These are phyloP conservation scores for Ictidomys tridecemlineatus DNA, from an alignment of 2,113 vertebrate species.

Conservation along the genomic window DNA sequence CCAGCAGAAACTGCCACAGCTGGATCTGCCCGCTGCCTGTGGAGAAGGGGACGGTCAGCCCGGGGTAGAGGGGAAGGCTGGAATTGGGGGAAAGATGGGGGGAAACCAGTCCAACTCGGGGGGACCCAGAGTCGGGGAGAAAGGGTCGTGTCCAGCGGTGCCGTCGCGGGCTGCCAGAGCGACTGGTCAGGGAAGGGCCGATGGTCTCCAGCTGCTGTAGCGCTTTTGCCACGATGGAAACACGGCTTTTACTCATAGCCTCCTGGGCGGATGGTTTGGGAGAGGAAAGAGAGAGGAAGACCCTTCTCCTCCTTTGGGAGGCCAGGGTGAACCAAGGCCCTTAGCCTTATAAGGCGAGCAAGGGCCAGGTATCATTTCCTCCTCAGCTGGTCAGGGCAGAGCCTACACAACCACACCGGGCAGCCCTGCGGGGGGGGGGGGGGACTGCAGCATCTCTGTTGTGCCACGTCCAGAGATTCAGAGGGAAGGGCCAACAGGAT, in stretches of 20 bases:
- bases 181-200: neutral
- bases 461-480: neutral
- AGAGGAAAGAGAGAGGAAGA: neutral
- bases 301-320: neutral
- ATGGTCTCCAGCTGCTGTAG: neutral
- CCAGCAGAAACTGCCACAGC: conserved; percentile 98
- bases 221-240: neutral
- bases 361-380: neutral
- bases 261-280: neutral
- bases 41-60: conserved; percentile 43
- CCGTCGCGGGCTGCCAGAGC: neutral
- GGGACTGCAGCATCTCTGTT: neutral
- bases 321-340: neutral
- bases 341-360: neutral
- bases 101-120: neutral
- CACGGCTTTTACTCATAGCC: neutral
- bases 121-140: neutral
- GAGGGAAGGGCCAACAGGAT: neutral
- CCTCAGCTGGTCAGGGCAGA: neutral
- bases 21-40: conserved; percentile 99
- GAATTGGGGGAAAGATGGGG: neutral
- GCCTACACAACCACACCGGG: too few species aligned
- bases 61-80: too few species aligned
- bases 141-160: too few species aligned
- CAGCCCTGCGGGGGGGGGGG: neutral